Conservation (phyloP, 2,797 vertebrate genomes). For the Eptatretus atami region DNA sequence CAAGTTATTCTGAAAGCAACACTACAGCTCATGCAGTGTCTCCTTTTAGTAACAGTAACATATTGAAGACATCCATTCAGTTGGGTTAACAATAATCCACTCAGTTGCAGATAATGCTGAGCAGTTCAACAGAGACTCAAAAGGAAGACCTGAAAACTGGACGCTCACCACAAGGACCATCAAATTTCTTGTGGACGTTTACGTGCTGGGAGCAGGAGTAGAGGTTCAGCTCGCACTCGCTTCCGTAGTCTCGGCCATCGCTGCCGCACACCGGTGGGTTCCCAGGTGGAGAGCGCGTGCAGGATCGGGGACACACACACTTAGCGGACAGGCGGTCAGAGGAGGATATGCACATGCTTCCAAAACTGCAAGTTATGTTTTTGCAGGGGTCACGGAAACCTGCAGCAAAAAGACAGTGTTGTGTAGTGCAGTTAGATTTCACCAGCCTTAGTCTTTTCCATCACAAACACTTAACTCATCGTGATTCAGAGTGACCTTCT, state of each 20-base stretch:
- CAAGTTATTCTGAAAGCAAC: too few species aligned
- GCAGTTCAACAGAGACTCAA: too few species aligned
- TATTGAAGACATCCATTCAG: too few species aligned
- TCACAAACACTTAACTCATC: too few species aligned
- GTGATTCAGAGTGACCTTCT: too few species aligned
- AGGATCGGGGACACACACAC: slow-evolving; percentile 48
- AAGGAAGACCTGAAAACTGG: neutral
- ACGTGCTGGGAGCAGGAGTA: slow-evolving; percentile 45
- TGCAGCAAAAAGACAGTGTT: slow-evolving; percentile 12
- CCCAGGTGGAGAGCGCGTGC: slow-evolving; percentile 13
- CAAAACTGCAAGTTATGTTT: slow-evolving; percentile 51
- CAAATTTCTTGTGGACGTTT: slow-evolving; percentile 40
- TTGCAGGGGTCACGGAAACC: slow-evolving; percentile 56
- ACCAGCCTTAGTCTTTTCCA: too few species aligned
- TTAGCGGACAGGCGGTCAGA: slow-evolving; percentile 36
- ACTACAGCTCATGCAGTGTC: too few species aligned
- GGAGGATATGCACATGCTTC: slow-evolving; percentile 53
- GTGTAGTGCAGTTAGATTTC: neutral
- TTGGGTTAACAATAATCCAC: too few species aligned
- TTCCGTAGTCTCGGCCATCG: slow-evolving; percentile 45
- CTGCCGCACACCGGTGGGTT: slow-evolving; percentile 36
- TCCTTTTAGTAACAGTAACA: too few species aligned
- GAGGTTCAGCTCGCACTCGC: slow-evolving; percentile 43
- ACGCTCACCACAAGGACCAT: slow-evolving; percentile 43
- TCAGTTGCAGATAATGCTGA: too few species aligned